Percentiles rank a stretch among this genome's conserved stretches.
Evolutionary conservation across 2,797 vertebrate genomes (phyloP).

Genomic region (Hippocampus kuda): DNA sequence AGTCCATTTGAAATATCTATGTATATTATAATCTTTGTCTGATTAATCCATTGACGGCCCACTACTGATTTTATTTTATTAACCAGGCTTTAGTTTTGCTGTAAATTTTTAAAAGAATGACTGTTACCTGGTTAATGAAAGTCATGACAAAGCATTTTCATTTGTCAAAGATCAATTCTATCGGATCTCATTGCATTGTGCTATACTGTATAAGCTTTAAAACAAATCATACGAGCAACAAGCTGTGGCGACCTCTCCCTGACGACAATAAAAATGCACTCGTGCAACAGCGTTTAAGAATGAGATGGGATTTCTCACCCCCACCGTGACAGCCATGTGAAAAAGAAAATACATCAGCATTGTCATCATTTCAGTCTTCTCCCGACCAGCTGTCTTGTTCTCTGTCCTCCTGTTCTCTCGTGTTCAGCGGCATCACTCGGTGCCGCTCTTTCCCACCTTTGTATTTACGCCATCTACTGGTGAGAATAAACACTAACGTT

Average conservation of each 20-base stretch:
- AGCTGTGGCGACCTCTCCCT: neutral
- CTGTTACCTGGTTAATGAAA: too few relatives aligned
- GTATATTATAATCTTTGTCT: neutral
- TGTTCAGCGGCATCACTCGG: neutral
- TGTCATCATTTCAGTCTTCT: slow-evolving; percentile 10
- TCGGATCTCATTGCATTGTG: neutral
- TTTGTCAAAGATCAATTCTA: too few relatives aligned
- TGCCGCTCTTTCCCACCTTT: neutral
- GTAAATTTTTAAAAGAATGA: too few relatives aligned
- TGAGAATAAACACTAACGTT: neutral
- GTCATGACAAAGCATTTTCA: too few relatives aligned
- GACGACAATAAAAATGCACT: neutral
- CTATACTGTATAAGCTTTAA: neutral
- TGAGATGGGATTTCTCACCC: slow-evolving; percentile 25
- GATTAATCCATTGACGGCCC: too few relatives aligned
- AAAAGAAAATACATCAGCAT: slow-evolving; percentile 23
- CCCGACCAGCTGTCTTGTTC: neutral
- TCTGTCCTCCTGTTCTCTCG: neutral
- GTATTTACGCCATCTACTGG: neutral
- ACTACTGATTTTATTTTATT: too few relatives aligned
- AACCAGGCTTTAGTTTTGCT: too few relatives aligned
- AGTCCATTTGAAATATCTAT: neutral
- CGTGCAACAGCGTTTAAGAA: neutral
- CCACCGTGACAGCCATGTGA: slow-evolving; percentile 25
- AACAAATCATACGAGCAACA: neutral